A percentile compares a stretch with the other conserved stretches of the same genome.
Evolutionary conservation across 1,140 invertebrate genomes (phyloP).

Genomic region (Riptortus pedestris): DNA sequence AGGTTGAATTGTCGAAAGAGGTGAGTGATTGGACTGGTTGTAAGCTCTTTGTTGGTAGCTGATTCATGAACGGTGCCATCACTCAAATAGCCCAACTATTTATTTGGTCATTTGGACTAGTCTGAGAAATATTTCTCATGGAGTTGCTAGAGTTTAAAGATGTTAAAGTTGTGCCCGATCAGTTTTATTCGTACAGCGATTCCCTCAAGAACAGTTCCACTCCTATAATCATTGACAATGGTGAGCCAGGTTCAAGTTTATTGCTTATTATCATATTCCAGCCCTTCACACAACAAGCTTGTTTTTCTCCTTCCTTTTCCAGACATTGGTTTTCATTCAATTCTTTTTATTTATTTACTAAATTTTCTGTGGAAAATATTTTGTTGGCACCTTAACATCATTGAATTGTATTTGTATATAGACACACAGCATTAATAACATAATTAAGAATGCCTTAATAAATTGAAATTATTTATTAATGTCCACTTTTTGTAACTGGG

Average conservation of each 20-base stretch:
- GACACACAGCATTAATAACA: neutral
- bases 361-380: neutral
- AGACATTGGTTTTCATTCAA: neutral
- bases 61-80: too few species aligned
- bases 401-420: neutral
- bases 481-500: too few species aligned
- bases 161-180: slow-evolving; percentile 58
- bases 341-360: neutral
- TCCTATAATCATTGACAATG: slow-evolving; percentile 77
- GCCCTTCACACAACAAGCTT: neutral
- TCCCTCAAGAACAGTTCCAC: slow-evolving; percentile 45
- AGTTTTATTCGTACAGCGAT: slow-evolving; percentile 54
- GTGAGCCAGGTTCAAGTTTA: slow-evolving; percentile 39
- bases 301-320: neutral
- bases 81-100: too few species aligned
- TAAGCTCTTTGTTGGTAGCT: too few species aligned
- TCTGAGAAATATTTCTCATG: too few species aligned
- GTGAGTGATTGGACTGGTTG: too few species aligned
- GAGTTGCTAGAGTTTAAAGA: slow-evolving; percentile 52
- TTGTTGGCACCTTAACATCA: neutral
- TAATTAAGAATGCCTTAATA: too few species aligned
- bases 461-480: too few species aligned
- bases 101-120: too few species aligned
- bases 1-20: too few species aligned
- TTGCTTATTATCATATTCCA: neutral